Conservation (phyloP, 2,888 invertebrate genomes). For the Drosophila bunnanda region DNA sequence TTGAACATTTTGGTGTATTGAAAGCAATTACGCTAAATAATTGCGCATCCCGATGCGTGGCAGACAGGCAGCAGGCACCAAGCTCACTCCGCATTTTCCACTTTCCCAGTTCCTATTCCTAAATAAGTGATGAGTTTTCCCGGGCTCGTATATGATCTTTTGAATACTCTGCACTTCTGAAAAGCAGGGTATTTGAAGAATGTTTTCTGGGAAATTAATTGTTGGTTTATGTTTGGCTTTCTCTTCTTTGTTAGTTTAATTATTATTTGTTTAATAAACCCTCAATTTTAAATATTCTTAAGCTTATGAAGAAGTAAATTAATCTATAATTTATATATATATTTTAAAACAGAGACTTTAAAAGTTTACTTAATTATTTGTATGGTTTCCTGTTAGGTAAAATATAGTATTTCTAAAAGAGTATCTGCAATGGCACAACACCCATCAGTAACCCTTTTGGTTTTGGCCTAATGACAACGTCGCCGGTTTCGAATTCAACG, state of each 20-base stretch:
- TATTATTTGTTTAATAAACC: neutral
- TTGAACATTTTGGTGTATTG: slow-evolving; percentile 57
- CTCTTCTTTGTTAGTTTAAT: too few relatives aligned
- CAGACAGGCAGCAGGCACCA: slow-evolving; percentile 7
- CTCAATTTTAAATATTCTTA: neutral
- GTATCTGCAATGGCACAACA: neutral
- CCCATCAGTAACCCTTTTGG: neutral
- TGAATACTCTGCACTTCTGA: slow-evolving; percentile 3
- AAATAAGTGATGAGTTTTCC: slow-evolving; percentile 12
- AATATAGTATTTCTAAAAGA: neutral
- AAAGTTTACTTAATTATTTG: too few relatives aligned
- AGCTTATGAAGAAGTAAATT: neutral
- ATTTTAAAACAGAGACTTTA: neutral
- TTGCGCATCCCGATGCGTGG: slow-evolving; percentile 42
- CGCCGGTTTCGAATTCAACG: slow-evolving; percentile 34
- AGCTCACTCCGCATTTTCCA: neutral
- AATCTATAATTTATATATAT: neutral
- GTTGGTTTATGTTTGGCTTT: neutral
- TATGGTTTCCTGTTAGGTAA: neutral
- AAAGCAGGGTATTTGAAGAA: neutral
- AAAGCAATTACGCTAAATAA: slow-evolving; percentile 72
- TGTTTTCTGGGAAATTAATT: neutral
- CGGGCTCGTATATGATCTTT: neutral
- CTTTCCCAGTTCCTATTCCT: slow-evolving; percentile 11
- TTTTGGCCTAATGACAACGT: slow-evolving; percentile 36